Percentiles rank a stretch among this genome's conserved stretches.
These are phyloP conservation scores for Eueremaeus valkanovi DNA, from an alignment of 2,888 invertebrate species.

Conservation along the genomic window DNA sequence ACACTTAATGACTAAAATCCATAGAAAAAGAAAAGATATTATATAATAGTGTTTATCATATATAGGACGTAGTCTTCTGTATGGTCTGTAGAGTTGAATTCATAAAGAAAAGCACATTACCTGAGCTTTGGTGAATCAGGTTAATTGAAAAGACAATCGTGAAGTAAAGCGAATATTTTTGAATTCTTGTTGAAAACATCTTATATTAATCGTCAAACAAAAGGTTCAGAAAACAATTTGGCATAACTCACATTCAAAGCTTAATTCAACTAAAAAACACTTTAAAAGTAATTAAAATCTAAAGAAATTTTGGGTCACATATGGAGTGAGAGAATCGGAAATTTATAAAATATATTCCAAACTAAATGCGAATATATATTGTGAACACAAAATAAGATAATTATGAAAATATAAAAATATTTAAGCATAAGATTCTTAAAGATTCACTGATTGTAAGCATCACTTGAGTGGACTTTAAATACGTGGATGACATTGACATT, in stretches of 20 bases:
- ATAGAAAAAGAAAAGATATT: background rate
- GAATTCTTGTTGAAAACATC: background rate
- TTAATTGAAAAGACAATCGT: conserved; percentile 5
- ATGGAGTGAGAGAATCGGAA: background rate
- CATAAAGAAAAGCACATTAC: conserved; percentile 6
- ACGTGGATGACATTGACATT: conserved; percentile 18
- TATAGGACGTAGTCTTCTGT: conserved; percentile 1
- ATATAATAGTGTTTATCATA: too few species aligned
- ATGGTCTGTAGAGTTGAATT: background rate
- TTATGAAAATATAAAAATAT: background rate
- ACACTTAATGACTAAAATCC: background rate
- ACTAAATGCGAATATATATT: background rate
- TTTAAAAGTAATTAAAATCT: background rate
- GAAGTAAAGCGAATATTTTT: background rate
- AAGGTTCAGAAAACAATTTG: background rate
- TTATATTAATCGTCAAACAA: background rate
- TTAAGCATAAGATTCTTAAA: too few species aligned
- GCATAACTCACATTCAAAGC: background rate
- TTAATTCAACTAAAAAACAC: background rate
- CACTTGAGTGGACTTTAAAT: background rate
- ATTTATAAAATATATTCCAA: background rate
- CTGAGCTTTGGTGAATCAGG: conserved; percentile 9
- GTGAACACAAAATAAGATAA: background rate
- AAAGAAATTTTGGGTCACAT: conserved; percentile 10
- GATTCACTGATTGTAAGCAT: too few species aligned